Conservation (phyloP, 2,797 vertebrate species). For the Hemibagrus guttatus region DNA sequence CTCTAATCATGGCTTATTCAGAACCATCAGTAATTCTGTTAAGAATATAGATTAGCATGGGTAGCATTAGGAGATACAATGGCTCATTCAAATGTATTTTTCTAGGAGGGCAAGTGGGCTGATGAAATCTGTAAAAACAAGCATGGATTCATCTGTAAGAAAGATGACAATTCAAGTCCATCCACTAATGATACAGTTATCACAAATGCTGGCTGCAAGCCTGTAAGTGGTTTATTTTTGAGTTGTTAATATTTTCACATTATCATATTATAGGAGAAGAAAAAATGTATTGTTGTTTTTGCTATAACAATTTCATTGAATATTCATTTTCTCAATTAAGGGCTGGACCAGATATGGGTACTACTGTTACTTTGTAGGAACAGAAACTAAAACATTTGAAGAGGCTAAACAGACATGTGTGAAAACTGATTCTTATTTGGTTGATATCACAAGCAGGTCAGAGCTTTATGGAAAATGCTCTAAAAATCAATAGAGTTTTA, state of each 20-base stretch:
- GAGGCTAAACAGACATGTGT: conserved; percentile 84
- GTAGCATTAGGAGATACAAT: neutral
- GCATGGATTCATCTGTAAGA: conserved; percentile 88
- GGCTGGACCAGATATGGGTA: conserved; percentile 88
- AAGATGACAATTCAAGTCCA: conserved; percentile 69
- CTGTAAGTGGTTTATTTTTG: conserved; percentile 72
- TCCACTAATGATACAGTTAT: conserved; percentile 60
- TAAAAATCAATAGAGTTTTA: neutral
- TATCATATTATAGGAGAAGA: neutral
- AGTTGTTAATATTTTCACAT: neutral
- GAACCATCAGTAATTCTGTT: neutral
- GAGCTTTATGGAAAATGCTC: conserved; percentile 20
- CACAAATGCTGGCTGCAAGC: conserved; percentile 78
- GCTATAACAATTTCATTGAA: neutral
- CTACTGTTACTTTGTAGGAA: conserved; percentile 87
- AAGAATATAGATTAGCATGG: neutral
- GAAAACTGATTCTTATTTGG: conserved; percentile 76
- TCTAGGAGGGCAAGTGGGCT: conserved; percentile 88
- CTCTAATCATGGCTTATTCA: neutral
- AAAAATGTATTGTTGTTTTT: neutral
- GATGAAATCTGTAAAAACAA: conserved; percentile 81
- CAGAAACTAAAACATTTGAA: conserved; percentile 79
- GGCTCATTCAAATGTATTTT: conserved; percentile 5
- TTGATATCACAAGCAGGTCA: conserved; percentile 86
- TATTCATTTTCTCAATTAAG: conserved; percentile 63